These are phyloP conservation scores for Cossypha polioptera DNA, from an alignment of 2,797 vertebrate genomes.

Conservation along the genomic window DNA sequence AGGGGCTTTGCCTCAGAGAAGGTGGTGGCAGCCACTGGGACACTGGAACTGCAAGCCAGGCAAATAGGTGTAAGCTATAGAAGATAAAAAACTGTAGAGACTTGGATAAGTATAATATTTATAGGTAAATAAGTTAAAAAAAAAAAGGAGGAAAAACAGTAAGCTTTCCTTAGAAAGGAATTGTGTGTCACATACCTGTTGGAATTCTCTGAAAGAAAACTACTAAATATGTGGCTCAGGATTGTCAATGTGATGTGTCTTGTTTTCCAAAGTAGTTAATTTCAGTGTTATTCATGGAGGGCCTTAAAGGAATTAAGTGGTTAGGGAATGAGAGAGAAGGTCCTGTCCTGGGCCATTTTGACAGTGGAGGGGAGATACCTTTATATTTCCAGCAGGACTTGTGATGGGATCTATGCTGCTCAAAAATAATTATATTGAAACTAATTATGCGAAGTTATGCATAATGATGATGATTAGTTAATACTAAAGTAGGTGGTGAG, in stretches of 20 bases:
- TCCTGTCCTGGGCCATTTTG: not conserved
- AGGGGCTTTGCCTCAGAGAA: not conserved
- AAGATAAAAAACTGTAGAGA: not conserved
- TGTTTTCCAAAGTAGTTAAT: not conserved
- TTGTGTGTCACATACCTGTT: not conserved
- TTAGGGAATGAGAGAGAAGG: not conserved
- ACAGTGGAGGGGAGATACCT: not conserved
- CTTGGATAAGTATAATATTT: not conserved
- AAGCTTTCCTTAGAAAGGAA: not conserved
- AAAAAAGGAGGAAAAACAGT: not conserved
- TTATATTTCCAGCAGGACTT: not conserved
- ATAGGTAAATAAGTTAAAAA: not conserved
- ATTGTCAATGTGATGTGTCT: not conserved
- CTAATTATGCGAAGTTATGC: not conserved
- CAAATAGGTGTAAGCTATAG: not conserved
- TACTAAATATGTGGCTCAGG: not conserved
- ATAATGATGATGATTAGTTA: not conserved
- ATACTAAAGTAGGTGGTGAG: not conserved
- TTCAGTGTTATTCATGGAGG: not conserved
- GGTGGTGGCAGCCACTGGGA: not conserved
- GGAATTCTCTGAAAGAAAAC: not conserved
- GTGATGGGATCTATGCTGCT: not conserved
- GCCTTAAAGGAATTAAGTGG: not conserved
- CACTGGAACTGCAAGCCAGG: not conserved
- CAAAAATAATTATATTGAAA: not conserved